Conservation (phyloP, 2,888 invertebrate genomes). For the Polyommatus iphigenia region DNA sequence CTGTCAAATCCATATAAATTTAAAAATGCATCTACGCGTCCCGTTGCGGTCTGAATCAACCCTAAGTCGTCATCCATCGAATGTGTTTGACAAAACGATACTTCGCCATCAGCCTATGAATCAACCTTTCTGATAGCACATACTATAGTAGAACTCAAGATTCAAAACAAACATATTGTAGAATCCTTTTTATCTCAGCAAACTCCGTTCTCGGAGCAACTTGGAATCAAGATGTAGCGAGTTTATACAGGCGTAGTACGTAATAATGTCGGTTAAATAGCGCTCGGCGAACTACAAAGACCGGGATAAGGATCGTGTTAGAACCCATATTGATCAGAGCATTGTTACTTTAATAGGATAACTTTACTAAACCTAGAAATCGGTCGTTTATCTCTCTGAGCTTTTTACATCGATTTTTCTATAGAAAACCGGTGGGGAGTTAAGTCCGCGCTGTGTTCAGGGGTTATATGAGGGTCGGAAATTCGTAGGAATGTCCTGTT, state of each 20-base stretch:
- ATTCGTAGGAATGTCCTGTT: too few relatives aligned
- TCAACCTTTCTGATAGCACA: too few relatives aligned
- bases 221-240: neutral
- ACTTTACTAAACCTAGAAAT: neutral
- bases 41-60: too few relatives aligned
- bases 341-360: neutral
- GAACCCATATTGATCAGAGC: conserved; percentile 6
- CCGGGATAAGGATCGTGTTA: neutral
- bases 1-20: too few relatives aligned
- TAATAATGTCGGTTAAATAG: neutral
- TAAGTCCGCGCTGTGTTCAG: too few relatives aligned
- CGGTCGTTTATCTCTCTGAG: neutral
- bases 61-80: too few relatives aligned
- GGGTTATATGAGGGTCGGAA: too few relatives aligned
- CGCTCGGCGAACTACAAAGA: neutral
- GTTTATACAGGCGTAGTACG: neutral
- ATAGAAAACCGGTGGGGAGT: too few relatives aligned
- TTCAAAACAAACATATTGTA: neutral
- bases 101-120: too few relatives aligned
- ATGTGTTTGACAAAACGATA: too few relatives aligned
- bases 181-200: neutral
- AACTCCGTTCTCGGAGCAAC: neutral
- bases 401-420: too few relatives aligned
- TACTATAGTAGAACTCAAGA: neutral
- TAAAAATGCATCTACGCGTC: too few relatives aligned